Evolutionary conservation across 2,888 invertebrate genomes (phyloP).

Genomic region (Spilarctia lutea): DNA sequence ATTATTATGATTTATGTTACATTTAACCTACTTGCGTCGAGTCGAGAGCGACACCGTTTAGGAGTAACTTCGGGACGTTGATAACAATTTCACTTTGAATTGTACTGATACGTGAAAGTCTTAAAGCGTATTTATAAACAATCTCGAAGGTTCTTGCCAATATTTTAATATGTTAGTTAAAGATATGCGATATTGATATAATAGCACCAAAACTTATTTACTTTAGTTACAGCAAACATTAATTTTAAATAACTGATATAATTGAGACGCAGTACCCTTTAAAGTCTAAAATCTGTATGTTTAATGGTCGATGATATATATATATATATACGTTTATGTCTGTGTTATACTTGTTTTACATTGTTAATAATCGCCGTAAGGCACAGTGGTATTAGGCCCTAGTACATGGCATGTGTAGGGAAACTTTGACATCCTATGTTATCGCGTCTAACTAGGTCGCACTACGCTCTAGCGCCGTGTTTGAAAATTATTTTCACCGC

Average conservation of each 20-base stretch:
- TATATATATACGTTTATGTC: constrained; percentile 8
- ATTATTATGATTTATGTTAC: constrained; percentile 77
- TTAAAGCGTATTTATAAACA: constrained; percentile 24
- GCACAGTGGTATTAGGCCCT: constrained; percentile 25
- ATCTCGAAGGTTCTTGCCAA: neutral
- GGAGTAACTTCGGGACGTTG: constrained; percentile 55
- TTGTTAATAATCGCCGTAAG: constrained; percentile 26
- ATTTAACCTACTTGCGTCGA: constrained; percentile 70
- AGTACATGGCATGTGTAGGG: constrained; percentile 55
- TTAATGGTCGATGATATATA: constrained; percentile 28
- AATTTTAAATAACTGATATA: constrained; percentile 31
- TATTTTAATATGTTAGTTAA: constrained; percentile 18
- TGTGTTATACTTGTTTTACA: constrained; percentile 19
- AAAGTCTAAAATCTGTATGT: constrained; percentile 29
- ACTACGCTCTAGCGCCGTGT: constrained; percentile 65
- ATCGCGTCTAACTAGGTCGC: constrained; percentile 80
- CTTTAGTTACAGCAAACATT: constrained; percentile 24
- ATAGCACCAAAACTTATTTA: constrained; percentile 15
- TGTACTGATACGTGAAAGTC: constrained; percentile 33
- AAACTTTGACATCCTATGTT: constrained; percentile 83
- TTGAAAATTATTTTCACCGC: constrained; percentile 83
- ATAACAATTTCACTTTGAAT: constrained; percentile 55
- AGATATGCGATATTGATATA: constrained; percentile 10
- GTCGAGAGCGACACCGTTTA: constrained; percentile 68
- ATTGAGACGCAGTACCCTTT: constrained; percentile 39